phyloP scores from a whole-genome alignment of 2,888 invertebrate species.

The Lasioglossum villosulum region DNA sequence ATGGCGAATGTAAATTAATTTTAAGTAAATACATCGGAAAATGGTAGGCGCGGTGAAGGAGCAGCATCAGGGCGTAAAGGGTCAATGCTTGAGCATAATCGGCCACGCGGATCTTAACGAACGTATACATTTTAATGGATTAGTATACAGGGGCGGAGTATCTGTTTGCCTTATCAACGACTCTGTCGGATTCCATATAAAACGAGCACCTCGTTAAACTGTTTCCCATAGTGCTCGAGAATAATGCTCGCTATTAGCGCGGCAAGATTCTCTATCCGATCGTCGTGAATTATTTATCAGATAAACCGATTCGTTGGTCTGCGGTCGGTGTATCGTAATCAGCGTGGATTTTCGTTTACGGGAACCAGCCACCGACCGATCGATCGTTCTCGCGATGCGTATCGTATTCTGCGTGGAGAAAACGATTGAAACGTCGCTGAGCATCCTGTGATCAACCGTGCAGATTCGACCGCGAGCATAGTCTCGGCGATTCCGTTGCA shows the following conservation, averaged over 20 bases:
- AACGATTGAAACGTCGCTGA: constrained; percentile 17
- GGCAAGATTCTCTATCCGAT: background rate
- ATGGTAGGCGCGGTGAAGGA: no score
- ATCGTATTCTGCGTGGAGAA: background rate
- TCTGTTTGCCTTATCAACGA: background rate
- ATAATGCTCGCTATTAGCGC: constrained; percentile 3
- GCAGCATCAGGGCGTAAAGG: no score
- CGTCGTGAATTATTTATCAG: background rate
- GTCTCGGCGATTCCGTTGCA: constrained; percentile 35
- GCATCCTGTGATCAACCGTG: constrained; percentile 3
- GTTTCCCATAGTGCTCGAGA: background rate
- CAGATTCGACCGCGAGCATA: background rate
- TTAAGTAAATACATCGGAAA: no score
- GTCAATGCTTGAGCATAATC: background rate
- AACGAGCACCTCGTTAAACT: constrained; percentile 1
- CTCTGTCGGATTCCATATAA: constrained; percentile 2
- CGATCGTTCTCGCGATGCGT: background rate
- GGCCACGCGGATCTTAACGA: background rate
- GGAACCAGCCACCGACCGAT: background rate
- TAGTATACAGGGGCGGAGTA: background rate
- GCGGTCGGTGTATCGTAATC: background rate
- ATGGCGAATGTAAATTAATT: no score
- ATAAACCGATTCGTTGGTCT: background rate
- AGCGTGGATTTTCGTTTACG: background rate
- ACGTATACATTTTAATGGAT: background rate